These are phyloP conservation scores for Campoplex nolae DNA, from an alignment of 2,888 invertebrate genomes.

Conservation along the genomic window DNA sequence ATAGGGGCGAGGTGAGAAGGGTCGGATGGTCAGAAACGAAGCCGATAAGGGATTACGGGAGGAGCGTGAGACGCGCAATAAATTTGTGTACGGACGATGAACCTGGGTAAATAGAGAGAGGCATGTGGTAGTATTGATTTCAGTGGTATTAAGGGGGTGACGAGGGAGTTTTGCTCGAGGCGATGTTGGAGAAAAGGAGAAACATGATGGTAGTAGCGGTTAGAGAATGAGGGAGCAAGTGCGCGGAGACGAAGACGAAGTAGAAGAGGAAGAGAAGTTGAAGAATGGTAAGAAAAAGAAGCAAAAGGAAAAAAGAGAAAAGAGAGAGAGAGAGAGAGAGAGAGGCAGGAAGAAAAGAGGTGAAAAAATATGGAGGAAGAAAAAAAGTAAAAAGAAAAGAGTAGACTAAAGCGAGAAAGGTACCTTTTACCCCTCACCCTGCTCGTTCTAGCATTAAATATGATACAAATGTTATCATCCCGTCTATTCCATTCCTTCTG, in stretches of 20 bases:
- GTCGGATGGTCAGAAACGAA: constrained; percentile 35
- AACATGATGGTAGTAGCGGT: not conserved
- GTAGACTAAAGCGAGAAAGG: constrained; percentile 59
- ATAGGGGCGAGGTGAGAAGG: not conserved
- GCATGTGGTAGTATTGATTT: constrained; percentile 80
- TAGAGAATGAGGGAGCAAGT: not conserved
- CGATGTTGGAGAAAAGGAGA: constrained; percentile 63
- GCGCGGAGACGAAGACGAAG: not conserved
- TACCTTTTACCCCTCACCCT: constrained; percentile 79
- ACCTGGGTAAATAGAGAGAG: constrained; percentile 79
- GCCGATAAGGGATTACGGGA: constrained; percentile 63
- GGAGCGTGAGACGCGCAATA: constrained; percentile 73
- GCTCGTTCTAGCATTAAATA: constrained; percentile 82
- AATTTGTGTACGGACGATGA: constrained; percentile 81
- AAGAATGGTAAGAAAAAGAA: constrained; percentile 57
- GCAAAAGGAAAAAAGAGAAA: constrained; percentile 70
- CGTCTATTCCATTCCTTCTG: constrained; percentile 78
- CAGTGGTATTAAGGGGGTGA: constrained; percentile 76
- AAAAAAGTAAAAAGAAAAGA: constrained; percentile 65
- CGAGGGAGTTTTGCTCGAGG: constrained; percentile 60
- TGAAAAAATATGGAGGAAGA: constrained; percentile 52
- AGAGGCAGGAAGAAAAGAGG: not conserved
- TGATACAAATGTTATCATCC: constrained; percentile 83
- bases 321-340: no score
- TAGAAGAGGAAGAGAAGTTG: constrained; percentile 39